These are phyloP conservation scores for Nemoura dubitans DNA, from an alignment of 2,888 invertebrate genomes.

Conservation along the genomic window DNA sequence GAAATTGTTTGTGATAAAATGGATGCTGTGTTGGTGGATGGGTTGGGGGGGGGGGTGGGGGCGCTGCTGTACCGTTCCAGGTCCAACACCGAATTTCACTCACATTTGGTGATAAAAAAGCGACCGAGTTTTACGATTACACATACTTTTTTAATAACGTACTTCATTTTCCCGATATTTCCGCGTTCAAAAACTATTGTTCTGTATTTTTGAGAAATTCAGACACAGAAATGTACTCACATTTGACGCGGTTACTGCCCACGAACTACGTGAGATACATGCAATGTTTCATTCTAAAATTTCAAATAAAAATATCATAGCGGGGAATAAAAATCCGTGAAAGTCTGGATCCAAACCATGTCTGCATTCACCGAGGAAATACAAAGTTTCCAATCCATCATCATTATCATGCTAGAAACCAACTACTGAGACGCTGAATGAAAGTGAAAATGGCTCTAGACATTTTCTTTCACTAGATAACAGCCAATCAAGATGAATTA, in stretches of 20 bases:
- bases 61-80: background rate
- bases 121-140: background rate
- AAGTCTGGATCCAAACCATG: background rate
- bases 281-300: background rate
- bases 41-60: too few relatives aligned
- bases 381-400: background rate
- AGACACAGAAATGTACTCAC: background rate
- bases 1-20: conserved; percentile 4
- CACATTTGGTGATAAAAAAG: background rate
- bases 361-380: background rate
- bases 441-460: background rate
- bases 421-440: background rate
- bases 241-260: background rate
- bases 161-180: background rate
- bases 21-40: background rate
- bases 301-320: background rate
- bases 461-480: background rate
- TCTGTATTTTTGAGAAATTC: background rate
- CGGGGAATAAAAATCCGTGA: background rate
- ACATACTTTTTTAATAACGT: background rate
- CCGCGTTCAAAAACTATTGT: background rate
- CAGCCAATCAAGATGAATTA: background rate
- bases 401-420: background rate
- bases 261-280: background rate
- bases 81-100: background rate